Percentiles rank a stretch among this genome's conserved stretches.
Evolutionary conservation across 2,888 invertebrate species (phyloP).

Genomic region (Xanthostigma xanthostigma): DNA sequence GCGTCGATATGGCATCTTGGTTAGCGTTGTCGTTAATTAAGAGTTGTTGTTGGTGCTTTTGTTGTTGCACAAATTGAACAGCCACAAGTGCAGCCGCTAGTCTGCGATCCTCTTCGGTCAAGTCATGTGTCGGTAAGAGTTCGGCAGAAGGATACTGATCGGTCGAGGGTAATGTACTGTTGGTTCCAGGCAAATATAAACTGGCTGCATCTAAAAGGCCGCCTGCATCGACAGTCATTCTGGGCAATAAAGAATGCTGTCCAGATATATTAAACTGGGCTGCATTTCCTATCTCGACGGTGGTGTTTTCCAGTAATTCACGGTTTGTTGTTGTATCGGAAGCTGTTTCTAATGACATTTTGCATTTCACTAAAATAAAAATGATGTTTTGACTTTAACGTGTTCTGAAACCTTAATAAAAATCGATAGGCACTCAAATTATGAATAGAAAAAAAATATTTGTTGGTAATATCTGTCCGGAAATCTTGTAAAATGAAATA

Average conservation of each 20-base stretch:
- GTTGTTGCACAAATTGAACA: slow-evolving; percentile 43
- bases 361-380: slow-evolving; percentile 3
- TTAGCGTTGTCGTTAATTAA: slow-evolving; percentile 7
- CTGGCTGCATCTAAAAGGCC: slow-evolving; percentile 24
- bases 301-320: slow-evolving; percentile 22
- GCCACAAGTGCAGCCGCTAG: slow-evolving; percentile 41
- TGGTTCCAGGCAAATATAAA: slow-evolving; percentile 27
- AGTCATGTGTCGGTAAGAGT: slow-evolving; percentile 25
- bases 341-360: slow-evolving; percentile 5
- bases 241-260: slow-evolving; percentile 27
- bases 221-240: slow-evolving; percentile 24
- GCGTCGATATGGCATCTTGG: too few species aligned
- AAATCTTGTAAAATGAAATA: too few species aligned
- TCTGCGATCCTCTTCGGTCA: slow-evolving; percentile 42
- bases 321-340: slow-evolving; percentile 9
- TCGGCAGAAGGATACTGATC: slow-evolving; percentile 28
- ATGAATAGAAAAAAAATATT: too few species aligned
- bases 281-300: slow-evolving; percentile 24
- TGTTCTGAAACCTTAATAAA: too few species aligned
- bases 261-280: slow-evolving; percentile 14
- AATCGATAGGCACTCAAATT: too few species aligned
- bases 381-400: too few species aligned
- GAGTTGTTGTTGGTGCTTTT: slow-evolving; percentile 36
- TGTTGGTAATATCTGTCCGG: too few species aligned
- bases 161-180: slow-evolving; percentile 26